Conservation (phyloP, 2,113 vertebrate species). For the Hoplias malabaricus region DNA sequence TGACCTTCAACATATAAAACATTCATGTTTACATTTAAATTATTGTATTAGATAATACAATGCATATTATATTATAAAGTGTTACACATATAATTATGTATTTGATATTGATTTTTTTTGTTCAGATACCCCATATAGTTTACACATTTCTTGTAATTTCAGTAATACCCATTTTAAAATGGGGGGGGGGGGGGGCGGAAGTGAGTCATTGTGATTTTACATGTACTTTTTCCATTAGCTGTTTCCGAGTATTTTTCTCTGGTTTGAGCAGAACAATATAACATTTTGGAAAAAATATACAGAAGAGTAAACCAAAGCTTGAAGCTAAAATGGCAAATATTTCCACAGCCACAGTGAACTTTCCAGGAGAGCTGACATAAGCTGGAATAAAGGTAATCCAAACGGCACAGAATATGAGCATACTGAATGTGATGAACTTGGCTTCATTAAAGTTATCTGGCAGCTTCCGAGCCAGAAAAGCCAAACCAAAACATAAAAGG, state of each 20-base stretch:
- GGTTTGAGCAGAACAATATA: constrained; percentile 72
- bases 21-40: too few relatives aligned
- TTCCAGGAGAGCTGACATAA: constrained; percentile 77
- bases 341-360: constrained; percentile 75
- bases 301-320: constrained; percentile 70
- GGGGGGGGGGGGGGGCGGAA: too few relatives aligned
- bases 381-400: constrained; percentile 75
- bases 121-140: too few relatives aligned
- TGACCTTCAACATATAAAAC: too few relatives aligned
- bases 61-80: too few relatives aligned
- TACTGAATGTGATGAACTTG: constrained; percentile 76
- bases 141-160: too few relatives aligned
- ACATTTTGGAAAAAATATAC: constrained; percentile 74
- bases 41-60: not conserved
- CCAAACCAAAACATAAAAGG: constrained; percentile 66
- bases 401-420: constrained; percentile 74
- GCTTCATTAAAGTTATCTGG: constrained; percentile 78
- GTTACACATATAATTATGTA: too few relatives aligned
- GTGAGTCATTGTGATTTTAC: constrained; percentile 15
- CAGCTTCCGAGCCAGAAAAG: constrained; percentile 72
- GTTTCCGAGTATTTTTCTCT: constrained; percentile 68
- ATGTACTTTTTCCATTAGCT: constrained; percentile 64
- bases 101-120: too few relatives aligned
- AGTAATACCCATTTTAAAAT: too few relatives aligned
- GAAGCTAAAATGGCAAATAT: constrained; percentile 77